phyloP scores from a whole-genome alignment of 2,113 vertebrate species.

The Misgurnus anguillicaudatus region DNA sequence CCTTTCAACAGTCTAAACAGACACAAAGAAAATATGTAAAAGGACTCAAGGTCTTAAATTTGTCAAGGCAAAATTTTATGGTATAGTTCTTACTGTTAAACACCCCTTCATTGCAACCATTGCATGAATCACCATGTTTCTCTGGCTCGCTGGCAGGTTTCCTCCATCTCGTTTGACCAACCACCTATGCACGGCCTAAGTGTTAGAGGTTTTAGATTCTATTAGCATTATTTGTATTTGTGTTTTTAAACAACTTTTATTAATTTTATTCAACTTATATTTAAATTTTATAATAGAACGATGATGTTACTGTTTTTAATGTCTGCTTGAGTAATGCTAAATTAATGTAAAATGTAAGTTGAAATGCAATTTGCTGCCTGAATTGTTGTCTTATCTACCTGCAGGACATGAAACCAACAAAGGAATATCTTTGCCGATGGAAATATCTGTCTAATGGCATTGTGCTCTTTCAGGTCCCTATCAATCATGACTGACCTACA shows the following conservation, averaged over 20 bases:
- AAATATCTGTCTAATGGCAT: constrained; percentile 25
- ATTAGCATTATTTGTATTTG: too few species aligned
- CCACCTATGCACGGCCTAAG: not conserved
- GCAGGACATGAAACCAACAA: constrained; percentile 36
- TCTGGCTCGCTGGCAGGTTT: not conserved
- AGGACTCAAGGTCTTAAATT: not conserved
- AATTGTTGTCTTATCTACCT: not conserved
- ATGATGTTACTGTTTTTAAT: too few species aligned
- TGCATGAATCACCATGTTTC: not conserved
- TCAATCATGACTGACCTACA: constrained; percentile 36
- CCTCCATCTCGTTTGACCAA: not conserved
- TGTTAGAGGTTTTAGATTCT: too few species aligned
- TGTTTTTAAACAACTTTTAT: too few species aligned
- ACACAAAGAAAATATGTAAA: too few species aligned
- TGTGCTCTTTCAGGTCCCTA: constrained; percentile 24
- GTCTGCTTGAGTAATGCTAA: too few species aligned
- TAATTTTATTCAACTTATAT: too few species aligned
- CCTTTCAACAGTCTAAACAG: too few species aligned
- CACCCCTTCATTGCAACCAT: not conserved
- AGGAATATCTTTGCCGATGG: constrained; percentile 13
- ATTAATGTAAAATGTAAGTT: too few species aligned
- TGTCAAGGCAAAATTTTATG: constrained; percentile 1
- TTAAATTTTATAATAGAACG: not conserved
- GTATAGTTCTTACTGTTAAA: constrained; percentile 3
- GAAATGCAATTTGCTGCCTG: too few species aligned